A percentile compares a stretch with the other conserved stretches of the same genome.
These are phyloP conservation scores for Chloroceryle inda DNA, from an alignment of 2,797 vertebrate genomes.

Conservation along the genomic window DNA sequence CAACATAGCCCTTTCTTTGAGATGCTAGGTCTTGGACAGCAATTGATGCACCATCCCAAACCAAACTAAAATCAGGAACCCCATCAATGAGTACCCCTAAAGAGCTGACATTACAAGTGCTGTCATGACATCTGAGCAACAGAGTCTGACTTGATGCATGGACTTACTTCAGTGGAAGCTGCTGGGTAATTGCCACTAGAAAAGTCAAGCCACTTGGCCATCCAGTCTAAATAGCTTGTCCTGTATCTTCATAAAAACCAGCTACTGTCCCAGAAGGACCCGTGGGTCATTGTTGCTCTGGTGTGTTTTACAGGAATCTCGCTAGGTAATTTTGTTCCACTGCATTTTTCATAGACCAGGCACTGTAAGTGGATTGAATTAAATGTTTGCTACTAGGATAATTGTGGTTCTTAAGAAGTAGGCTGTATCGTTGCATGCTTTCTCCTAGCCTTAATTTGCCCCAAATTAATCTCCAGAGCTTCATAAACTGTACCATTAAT, in stretches of 20 bases:
- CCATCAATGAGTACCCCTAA: neutral
- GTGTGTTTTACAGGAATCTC: slow-evolving; percentile 2
- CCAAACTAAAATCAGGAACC: neutral
- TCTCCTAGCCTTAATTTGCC: neutral
- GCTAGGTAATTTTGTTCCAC: slow-evolving; percentile 24
- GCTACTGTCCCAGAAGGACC: neutral
- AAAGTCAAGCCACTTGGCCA: neutral
- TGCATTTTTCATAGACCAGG: neutral
- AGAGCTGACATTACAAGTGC: neutral
- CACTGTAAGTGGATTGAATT: slow-evolving; percentile 22
- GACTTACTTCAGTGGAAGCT: neutral
- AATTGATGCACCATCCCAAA: neutral
- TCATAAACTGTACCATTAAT: slow-evolving; percentile 2
- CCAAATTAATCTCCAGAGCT: neutral
- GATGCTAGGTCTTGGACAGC: neutral
- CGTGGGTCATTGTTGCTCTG: neutral
- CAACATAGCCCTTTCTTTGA: neutral
- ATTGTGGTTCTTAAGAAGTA: slow-evolving; percentile 33
- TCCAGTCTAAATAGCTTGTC: neutral
- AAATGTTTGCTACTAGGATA: neutral
- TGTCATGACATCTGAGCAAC: neutral
- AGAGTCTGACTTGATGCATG: neutral
- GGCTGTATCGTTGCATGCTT: neutral
- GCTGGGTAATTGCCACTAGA: neutral
- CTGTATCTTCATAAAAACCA: neutral